These are phyloP conservation scores for Leptinotarsa peninsularis DNA, from an alignment of 2,888 invertebrate genomes.

Conservation along the genomic window DNA sequence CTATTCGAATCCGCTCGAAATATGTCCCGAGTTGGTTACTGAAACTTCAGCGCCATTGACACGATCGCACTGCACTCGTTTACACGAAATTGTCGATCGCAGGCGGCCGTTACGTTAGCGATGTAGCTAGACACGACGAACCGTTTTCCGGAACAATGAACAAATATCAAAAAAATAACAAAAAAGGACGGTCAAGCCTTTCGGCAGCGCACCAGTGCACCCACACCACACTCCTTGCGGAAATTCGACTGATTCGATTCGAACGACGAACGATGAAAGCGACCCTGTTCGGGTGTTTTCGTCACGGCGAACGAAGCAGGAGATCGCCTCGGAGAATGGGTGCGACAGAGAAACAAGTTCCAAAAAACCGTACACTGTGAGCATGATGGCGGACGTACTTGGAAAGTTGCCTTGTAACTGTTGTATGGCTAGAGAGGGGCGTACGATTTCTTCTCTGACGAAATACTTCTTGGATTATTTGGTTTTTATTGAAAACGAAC, in stretches of 20 bases:
- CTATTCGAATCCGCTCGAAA: conserved; percentile 35
- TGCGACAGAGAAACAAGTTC: conserved; percentile 37
- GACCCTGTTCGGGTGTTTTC: conserved; percentile 43
- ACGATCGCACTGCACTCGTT: conserved; percentile 29
- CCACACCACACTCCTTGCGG: conserved; percentile 34
- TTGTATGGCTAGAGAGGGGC: conserved; percentile 25
- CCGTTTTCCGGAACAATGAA: conserved; percentile 7
- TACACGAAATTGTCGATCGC: neutral
- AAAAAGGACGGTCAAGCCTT: conserved; percentile 29
- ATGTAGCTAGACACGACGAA: neutral
- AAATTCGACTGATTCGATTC: conserved; percentile 42
- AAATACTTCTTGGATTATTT: conserved; percentile 13
- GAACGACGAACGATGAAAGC: conserved; percentile 42
- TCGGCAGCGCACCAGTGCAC: conserved; percentile 30
- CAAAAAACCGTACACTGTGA: conserved; percentile 50
- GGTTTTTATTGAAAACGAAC: neutral
- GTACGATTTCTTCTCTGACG: conserved; percentile 16
- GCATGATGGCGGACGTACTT: conserved; percentile 53
- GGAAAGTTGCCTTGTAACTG: conserved; percentile 51
- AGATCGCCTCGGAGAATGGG: conserved; percentile 25
- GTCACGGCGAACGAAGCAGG: conserved; percentile 31
- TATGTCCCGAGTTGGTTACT: conserved; percentile 32
- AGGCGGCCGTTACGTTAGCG: neutral
- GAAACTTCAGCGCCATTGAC: conserved; percentile 39
- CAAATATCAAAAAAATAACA: conserved; percentile 8